A percentile compares a stretch with the other conserved stretches of the same genome.
phyloP scores from a whole-genome alignment of 2,113 vertebrate genomes.

The Emberiza fucata region DNA sequence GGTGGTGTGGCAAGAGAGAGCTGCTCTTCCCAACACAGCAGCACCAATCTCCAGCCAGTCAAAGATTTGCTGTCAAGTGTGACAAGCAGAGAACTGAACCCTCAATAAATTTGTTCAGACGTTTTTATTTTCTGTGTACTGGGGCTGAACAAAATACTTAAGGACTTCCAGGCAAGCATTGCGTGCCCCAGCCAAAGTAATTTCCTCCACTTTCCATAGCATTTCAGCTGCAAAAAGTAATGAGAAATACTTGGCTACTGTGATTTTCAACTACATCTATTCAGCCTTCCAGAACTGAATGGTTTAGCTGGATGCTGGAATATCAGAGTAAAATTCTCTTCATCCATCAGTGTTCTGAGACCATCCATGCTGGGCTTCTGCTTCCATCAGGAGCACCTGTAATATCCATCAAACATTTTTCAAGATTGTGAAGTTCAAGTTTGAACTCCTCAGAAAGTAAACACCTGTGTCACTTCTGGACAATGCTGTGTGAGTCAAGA shows the following conservation, averaged over 20 bases:
- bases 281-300: neutral
- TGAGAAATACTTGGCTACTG: neutral
- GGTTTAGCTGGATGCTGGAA: neutral
- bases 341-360: neutral
- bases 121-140: neutral
- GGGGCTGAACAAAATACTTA: conserved; percentile 8
- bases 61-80: neutral
- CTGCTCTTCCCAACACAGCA: neutral
- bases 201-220: neutral
- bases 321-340: neutral
- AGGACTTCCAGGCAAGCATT: neutral
- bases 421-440: neutral
- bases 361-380: neutral
- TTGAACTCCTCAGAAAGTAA: neutral
- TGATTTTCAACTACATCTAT: neutral
- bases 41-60: neutral
- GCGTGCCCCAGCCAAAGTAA: neutral
- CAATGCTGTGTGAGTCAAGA: neutral
- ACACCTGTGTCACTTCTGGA: neutral
- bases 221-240: neutral
- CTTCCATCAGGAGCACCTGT: neutral
- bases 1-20: neutral
- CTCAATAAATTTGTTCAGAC: neutral
- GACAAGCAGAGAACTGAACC: neutral
- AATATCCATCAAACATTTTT: neutral